A percentile compares a stretch with the other conserved stretches of the same genome.
These are phyloP conservation scores for Lepilemur septentrionalis DNA, from an alignment of 2,797 vertebrate species.

Conservation along the genomic window DNA sequence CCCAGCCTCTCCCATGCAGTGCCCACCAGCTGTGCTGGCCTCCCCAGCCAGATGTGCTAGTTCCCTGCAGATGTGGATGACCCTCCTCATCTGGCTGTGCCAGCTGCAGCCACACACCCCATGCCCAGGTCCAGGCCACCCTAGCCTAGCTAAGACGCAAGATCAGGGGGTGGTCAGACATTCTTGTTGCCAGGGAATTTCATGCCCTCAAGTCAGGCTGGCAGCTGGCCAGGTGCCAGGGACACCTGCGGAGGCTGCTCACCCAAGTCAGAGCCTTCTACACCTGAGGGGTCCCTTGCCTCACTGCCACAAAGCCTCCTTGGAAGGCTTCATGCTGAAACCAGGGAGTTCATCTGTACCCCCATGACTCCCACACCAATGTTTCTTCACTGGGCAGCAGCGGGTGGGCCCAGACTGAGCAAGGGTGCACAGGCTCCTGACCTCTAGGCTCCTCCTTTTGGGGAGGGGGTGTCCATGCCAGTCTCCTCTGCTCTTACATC, in stretches of 20 bases:
- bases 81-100: neutral
- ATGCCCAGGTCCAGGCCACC: neutral
- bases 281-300: neutral
- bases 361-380: neutral
- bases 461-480: neutral
- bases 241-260: neutral
- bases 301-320: neutral
- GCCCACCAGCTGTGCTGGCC: slow-evolving; percentile 29
- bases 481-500: neutral
- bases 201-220: neutral
- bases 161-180: neutral
- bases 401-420: neutral
- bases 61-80: neutral
- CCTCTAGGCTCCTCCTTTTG: neutral
- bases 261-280: neutral
- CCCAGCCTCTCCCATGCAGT: neutral
- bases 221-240: neutral
- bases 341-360: neutral
- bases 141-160: neutral
- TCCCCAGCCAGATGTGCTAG: slow-evolving; percentile 28
- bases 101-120: neutral
- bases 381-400: neutral
- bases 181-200: neutral
- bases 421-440: neutral
- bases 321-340: neutral